A percentile compares a stretch with the other conserved stretches of the same genome.
phyloP scores from a whole-genome alignment of 2,888 invertebrate genomes.

The Noctua janthe region DNA sequence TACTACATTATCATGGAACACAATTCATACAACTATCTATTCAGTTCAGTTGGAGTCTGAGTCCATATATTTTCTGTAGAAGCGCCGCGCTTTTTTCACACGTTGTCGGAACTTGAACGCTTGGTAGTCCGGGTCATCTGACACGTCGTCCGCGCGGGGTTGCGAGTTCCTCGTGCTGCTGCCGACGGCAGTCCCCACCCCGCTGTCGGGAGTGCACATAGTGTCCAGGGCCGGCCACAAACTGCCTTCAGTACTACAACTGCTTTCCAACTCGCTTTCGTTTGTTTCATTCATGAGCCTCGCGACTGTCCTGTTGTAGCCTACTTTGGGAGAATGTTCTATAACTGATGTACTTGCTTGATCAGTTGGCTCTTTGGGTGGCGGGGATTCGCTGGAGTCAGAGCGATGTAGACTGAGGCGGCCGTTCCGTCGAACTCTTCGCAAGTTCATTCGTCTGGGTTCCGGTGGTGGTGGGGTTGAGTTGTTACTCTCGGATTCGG shows the following conservation, averaged over 20 bases:
- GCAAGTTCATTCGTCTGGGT: conserved; percentile 73
- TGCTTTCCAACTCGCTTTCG: conserved; percentile 88
- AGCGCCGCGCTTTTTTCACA: conserved; percentile 91
- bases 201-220: conserved; percentile 83
- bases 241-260: conserved; percentile 85
- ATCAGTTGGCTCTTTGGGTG: conserved; percentile 77
- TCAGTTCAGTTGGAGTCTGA: conserved; percentile 91
- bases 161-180: conserved; percentile 79
- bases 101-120: conserved; percentile 90
- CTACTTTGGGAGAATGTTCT: conserved; percentile 75
- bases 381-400: conserved; percentile 86
- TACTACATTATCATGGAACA: conserved; percentile 63
- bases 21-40: conserved; percentile 69
- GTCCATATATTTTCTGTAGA: conserved; percentile 92
- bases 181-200: conserved; percentile 81
- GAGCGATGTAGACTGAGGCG: conserved; percentile 78
- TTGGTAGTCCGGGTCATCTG: conserved; percentile 88
- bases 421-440: conserved; percentile 80
- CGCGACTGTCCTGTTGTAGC: conserved; percentile 82
- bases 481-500: conserved; percentile 74
- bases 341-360: conserved; percentile 72
- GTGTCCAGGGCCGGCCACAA: conserved; percentile 76
- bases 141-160: conserved; percentile 78
- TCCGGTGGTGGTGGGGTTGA: conserved; percentile 76
- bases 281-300: conserved; percentile 88